Conservation (phyloP, 2,797 vertebrate species). For the Martes flavigula region DNA sequence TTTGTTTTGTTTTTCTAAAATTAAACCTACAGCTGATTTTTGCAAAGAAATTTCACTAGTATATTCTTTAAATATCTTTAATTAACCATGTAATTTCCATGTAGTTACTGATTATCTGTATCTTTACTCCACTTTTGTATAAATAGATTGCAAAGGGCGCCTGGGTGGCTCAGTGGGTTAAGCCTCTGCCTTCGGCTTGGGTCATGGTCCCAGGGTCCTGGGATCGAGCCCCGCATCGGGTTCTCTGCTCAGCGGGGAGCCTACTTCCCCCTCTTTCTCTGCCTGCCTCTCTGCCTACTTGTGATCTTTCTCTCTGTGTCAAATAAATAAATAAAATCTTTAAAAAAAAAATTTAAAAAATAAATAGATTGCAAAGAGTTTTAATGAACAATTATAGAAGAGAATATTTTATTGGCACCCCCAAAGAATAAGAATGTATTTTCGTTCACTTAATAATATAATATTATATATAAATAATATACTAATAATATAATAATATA, state of each 20-base stretch:
- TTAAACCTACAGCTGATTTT: background rate
- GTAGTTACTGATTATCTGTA: background rate
- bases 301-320: too few relatives aligned
- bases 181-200: too few relatives aligned
- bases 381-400: background rate
- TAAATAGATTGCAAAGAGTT: slow-evolving; percentile 9
- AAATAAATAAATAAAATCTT: too few relatives aligned
- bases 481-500: background rate
- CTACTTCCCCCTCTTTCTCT: too few relatives aligned
- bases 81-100: background rate
- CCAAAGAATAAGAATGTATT: background rate
- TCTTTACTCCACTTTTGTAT: background rate
- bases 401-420: background rate
- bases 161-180: too few relatives aligned
- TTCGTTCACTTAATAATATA: slow-evolving; percentile 49
- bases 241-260: too few relatives aligned
- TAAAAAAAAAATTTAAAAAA: too few relatives aligned
- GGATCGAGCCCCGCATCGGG: too few relatives aligned
- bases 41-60: background rate
- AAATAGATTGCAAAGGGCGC: background rate
- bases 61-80: background rate
- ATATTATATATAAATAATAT: too few relatives aligned
- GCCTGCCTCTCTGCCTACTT: too few relatives aligned
- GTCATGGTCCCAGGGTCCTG: too few relatives aligned
- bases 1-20: slow-evolving; percentile 31